A percentile compares a stretch with the other conserved stretches of the same genome.
Conservation (phyloP, 2,797 vertebrate genomes). For the Rhinophrynus dorsalis region DNA sequence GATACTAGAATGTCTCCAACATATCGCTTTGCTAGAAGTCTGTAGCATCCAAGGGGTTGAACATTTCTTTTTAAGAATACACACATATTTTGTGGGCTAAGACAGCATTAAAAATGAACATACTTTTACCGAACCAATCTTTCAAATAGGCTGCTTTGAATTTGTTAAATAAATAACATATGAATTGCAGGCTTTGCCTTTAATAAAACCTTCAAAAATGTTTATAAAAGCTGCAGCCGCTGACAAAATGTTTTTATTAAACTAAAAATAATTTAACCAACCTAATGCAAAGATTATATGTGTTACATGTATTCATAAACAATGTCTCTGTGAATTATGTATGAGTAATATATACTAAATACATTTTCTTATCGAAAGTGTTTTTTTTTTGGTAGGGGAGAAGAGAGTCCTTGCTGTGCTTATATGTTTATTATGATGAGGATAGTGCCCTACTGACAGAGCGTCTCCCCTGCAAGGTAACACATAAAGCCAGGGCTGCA, state of each 20-base stretch:
- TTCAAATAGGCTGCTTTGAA: slow-evolving; percentile 40
- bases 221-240: slow-evolving; percentile 37
- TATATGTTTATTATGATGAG: too few species aligned
- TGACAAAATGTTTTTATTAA: slow-evolving; percentile 52
- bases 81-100: not conserved
- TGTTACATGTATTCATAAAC: slow-evolving; percentile 43
- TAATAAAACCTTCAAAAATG: slow-evolving; percentile 42
- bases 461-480: too few species aligned
- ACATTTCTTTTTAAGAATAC: slow-evolving; percentile 10
- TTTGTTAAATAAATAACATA: slow-evolving; percentile 49
- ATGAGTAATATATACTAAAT: slow-evolving; percentile 38
- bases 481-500: too few species aligned
- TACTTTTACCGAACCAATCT: slow-evolving; percentile 20
- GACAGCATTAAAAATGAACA: slow-evolving; percentile 15
- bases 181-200: slow-evolving; percentile 31
- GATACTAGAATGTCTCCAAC: too few species aligned
- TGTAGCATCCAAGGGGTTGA: too few species aligned
- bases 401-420: slow-evolving; percentile 3
- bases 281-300: slow-evolving; percentile 43
- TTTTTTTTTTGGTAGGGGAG: slow-evolving; percentile 4
- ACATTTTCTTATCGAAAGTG: slow-evolving; percentile 28
- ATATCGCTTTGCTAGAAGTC: too few species aligned
- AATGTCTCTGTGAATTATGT: slow-evolving; percentile 44
- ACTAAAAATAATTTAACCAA: slow-evolving; percentile 41
- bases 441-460: too few species aligned